Evolutionary conservation across 1,140 invertebrate species (phyloP).

Genomic region (Platorchestia sp.): DNA sequence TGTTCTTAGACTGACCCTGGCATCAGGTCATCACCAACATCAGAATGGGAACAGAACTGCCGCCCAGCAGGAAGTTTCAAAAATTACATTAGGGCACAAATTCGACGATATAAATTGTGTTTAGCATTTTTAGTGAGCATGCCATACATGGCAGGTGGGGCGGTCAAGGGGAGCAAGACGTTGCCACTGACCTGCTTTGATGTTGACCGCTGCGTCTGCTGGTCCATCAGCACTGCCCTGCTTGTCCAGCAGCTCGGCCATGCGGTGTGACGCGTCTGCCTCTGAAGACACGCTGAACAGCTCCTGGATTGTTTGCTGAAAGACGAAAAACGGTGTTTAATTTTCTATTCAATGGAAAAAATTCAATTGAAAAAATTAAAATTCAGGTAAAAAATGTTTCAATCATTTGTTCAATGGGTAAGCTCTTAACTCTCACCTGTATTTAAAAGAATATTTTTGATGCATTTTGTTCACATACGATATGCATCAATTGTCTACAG

Average conservation of each 20-base stretch:
- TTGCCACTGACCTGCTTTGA: slow-evolving; percentile 9
- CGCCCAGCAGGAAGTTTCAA: no score
- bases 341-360: background rate
- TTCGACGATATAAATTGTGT: no score
- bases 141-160: no score
- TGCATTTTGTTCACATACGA: background rate
- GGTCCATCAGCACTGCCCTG: background rate
- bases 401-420: no score
- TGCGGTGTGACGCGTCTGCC: slow-evolving; percentile 76
- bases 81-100: no score
- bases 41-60: no score
- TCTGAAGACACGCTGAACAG: slow-evolving; percentile 86
- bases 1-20: no score
- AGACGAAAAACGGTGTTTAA: background rate
- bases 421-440: background rate
- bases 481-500: background rate
- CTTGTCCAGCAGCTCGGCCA: slow-evolving; percentile 76
- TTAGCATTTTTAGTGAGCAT: no score
- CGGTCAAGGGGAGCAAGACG: no score
- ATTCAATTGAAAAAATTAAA: background rate
- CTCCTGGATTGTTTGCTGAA: slow-evolving; percentile 90
- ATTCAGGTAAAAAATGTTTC: no score
- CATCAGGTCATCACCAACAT: no score
- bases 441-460: background rate
- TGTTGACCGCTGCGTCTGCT: background rate